Percentiles rank a stretch among this genome's conserved stretches.
These are phyloP conservation scores for Enhydra lutris DNA, from an alignment of 2,113 vertebrate species.

Conservation along the genomic window DNA sequence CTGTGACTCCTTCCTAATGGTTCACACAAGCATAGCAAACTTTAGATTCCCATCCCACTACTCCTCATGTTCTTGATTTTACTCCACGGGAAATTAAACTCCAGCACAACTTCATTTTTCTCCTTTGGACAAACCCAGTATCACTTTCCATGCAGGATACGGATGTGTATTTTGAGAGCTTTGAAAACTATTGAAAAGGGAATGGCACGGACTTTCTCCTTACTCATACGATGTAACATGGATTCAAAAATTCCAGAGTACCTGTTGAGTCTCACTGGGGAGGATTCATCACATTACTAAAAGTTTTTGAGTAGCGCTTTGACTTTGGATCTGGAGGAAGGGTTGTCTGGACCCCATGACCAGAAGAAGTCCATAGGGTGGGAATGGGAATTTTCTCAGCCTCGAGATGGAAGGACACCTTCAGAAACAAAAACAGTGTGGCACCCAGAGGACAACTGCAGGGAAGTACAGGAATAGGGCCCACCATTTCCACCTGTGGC, in stretches of 20 bases:
- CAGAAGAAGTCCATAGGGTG: background rate
- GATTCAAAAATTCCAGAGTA: conserved; percentile 67
- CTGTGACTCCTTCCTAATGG: conserved; percentile 75
- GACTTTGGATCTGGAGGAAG: background rate
- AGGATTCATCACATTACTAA: background rate
- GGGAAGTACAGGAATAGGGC: background rate
- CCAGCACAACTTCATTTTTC: conserved; percentile 57
- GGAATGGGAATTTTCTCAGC: background rate
- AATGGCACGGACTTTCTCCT: conserved; percentile 63
- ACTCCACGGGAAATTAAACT: conserved; percentile 71
- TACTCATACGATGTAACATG: conserved; percentile 69
- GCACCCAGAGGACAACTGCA: background rate
- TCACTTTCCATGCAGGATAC: conserved; percentile 71
- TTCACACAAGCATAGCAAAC: conserved; percentile 75
- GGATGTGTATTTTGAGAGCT: conserved; percentile 74
- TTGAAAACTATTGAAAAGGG: conserved; percentile 69
- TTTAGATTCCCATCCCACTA: conserved; percentile 73
- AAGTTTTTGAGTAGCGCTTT: background rate
- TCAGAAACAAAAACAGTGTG: background rate
- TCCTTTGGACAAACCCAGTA: conserved; percentile 76
- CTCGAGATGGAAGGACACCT: background rate
- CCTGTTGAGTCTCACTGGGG: conserved; percentile 20
- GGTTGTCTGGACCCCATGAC: background rate
- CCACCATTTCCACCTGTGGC: background rate
- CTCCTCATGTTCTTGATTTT: conserved; percentile 77